Percentiles rank a stretch among this genome's conserved stretches.
phyloP scores from a whole-genome alignment of 2,888 invertebrate species.

The Ennomos quercinarius region DNA sequence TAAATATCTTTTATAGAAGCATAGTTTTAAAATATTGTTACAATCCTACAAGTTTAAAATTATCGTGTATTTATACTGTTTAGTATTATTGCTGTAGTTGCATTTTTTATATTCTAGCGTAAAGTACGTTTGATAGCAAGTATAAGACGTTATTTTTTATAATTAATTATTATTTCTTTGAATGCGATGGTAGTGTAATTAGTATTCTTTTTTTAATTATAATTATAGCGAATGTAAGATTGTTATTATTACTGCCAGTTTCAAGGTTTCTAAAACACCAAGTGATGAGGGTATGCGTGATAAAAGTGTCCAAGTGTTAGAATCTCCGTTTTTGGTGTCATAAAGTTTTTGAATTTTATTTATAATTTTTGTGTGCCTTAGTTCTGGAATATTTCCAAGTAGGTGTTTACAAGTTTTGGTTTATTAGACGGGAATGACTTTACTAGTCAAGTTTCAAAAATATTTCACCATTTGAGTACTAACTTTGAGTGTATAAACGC shows the following conservation, averaged over 20 bases:
- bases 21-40: constrained; percentile 40
- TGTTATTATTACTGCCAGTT: constrained; percentile 71
- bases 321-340: constrained; percentile 33
- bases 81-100: constrained; percentile 56
- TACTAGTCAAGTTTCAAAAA: no score
- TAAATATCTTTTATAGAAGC: constrained; percentile 7
- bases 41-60: constrained; percentile 47
- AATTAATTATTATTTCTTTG: constrained; percentile 51
- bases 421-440: no score
- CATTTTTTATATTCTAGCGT: constrained; percentile 60
- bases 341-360: constrained; percentile 17
- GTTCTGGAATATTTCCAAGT: no score
- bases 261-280: constrained; percentile 78
- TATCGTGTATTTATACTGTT: constrained; percentile 46
- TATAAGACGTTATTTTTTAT: constrained; percentile 63
- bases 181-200: constrained; percentile 61
- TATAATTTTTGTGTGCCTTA: constrained; percentile 21
- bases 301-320: constrained; percentile 58
- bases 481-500: no score
- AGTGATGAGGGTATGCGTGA: constrained; percentile 59
- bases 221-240: constrained; percentile 59
- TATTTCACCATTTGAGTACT: no score
- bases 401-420: no score
- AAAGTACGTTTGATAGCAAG: constrained; percentile 68
- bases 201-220: constrained; percentile 14